A percentile compares a stretch with the other conserved stretches of the same genome.
Conservation (phyloP, 2,797 vertebrate species). For the Simalia tracyae region DNA sequence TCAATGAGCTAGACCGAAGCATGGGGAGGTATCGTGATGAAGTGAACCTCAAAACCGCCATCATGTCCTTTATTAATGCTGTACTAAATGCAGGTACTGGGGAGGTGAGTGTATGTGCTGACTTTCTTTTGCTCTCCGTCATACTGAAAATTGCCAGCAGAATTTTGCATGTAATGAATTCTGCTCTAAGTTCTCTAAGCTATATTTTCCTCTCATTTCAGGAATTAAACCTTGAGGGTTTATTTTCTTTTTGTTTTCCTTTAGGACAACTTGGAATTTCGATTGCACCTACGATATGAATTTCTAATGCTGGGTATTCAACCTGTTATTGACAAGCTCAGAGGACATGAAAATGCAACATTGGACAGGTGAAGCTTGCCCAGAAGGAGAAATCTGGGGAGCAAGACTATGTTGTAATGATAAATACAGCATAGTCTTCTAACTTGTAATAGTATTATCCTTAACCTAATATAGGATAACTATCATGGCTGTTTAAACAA, state of each 20-base stretch:
- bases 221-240: neutral
- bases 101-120: conserved; percentile 80
- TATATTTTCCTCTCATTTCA: neutral
- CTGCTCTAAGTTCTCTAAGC: neutral
- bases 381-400: neutral
- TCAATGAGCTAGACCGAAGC: conserved; percentile 91
- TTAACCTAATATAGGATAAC: neutral
- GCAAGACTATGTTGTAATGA: neutral
- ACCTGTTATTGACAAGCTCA: conserved; percentile 93
- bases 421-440: neutral
- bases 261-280: conserved; percentile 96
- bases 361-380: conserved; percentile 84
- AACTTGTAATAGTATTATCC: neutral
- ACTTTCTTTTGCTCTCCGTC: conserved; percentile 11
- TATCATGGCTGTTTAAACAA: neutral
- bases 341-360: conserved; percentile 92
- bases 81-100: conserved; percentile 94
- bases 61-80: conserved; percentile 98
- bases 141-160: conserved; percentile 18
- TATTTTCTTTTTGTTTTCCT: neutral
- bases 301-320: conserved; percentile 98
- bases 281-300: conserved; percentile 94
- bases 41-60: conserved; percentile 96
- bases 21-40: conserved; percentile 92
- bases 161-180: neutral